A percentile compares a stretch with the other conserved stretches of the same genome.
Evolutionary conservation across 2,797 vertebrate species (phyloP).

Genomic region (Tapirus indicus): DNA sequence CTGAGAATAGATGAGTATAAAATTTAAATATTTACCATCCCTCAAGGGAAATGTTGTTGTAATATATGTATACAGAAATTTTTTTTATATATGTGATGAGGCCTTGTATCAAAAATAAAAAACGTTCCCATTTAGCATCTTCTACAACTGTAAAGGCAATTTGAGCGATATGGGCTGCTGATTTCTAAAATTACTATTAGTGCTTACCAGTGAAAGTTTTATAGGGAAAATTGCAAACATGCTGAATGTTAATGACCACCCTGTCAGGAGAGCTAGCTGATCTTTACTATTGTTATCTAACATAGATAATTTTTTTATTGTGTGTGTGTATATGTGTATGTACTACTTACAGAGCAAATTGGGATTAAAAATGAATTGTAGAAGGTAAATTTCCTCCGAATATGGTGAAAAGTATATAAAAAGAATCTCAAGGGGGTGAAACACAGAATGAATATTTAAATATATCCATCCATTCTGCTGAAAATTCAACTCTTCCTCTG

Average conservation of each 20-base stretch:
- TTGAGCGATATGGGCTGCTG: background rate
- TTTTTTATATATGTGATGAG: background rate
- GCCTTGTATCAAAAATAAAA: background rate
- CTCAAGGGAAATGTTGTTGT: background rate
- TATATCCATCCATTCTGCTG: background rate
- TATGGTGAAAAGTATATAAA: background rate
- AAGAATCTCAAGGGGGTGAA: background rate
- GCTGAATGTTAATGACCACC: background rate
- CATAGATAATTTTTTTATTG: background rate
- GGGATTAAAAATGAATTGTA: background rate
- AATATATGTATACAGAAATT: background rate
- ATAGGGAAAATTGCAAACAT: background rate
- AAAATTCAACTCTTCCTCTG: background rate
- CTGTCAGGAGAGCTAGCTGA: background rate
- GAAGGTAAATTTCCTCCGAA: background rate
- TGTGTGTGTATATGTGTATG: background rate
- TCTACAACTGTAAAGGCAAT: background rate
- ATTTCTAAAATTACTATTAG: conserved; percentile 9
- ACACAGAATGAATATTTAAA: background rate
- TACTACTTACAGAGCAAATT: background rate
- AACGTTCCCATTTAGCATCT: conserved; percentile 3
- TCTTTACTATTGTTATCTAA: background rate
- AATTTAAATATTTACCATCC: conserved; percentile 30
- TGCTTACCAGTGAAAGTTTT: background rate
- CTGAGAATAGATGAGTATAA: conserved; percentile 25